Evolutionary conservation across 2,797 vertebrate species (phyloP), one percentile per base, ranked within the genome.

Genomic region (Argya squamiceps): DNA sequence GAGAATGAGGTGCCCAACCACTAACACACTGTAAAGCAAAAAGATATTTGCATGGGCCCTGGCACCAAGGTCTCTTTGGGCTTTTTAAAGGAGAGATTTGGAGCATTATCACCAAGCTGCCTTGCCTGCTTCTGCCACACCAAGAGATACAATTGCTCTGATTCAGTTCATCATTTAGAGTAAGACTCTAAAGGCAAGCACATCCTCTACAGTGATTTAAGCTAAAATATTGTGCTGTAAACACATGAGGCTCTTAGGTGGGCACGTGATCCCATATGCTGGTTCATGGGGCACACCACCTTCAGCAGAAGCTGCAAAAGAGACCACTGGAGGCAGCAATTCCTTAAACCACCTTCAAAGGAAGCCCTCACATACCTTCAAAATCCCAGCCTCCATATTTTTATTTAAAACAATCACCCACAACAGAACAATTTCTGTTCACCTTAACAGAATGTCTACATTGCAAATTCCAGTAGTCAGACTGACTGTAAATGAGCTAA

Each of bases 401-500:
- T 91, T 65, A 34, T 44, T 65, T 88, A 62, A 74, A 70, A 52
- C 63, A 76, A 56, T 75, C 44, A 26, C 44, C 49, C 34, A 24
- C 34, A 24, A 16, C 55, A 24, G 22, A 36, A 56, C n/a, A 24
- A 36, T 36, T 56, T 36, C 80, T 93, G 67, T 89, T 87, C 78
- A 82, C 64, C 60, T 52, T 64, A 93, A 67, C 20, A 88, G 78
- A 80, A 88, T 7, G 4, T 32, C 60, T 64, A 71, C 84, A 55
- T 20, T 71, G 88, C 89, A 85, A 92, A 95, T 91, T 91, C 73
- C 62, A 58, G 24, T 34, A 68, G 79, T 85, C 73, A 93, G 59
- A 43, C 64, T 63, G 70, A 83, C 83, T 86, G 55, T 81, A 95
- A 95, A 94, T 92, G 92, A 86, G 39, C 50, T 84, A 75, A 79